A percentile compares a stretch with the other conserved stretches of the same genome.
Conservation (phyloP, 2,113 vertebrate genomes). For the Promerops cafer region DNA sequence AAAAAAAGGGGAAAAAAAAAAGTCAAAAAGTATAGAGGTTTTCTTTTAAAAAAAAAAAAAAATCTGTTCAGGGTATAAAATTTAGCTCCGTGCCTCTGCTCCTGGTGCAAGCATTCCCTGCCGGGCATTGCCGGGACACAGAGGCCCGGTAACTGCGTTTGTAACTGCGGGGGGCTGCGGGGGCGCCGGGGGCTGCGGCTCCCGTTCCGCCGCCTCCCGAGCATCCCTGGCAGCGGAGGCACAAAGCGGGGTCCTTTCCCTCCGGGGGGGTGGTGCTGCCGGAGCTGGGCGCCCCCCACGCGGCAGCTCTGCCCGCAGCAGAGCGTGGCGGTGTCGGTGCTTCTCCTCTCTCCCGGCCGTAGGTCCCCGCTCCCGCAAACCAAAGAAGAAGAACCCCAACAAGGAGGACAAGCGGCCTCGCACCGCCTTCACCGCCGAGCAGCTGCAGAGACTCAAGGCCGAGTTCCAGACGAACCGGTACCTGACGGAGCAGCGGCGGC, state of each 20-base stretch:
- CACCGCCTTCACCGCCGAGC: conserved; percentile 90
- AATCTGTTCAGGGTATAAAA: background rate
- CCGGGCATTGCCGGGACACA: background rate
- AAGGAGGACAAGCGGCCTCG: conserved; percentile 90
- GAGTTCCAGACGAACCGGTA: conserved; percentile 90
- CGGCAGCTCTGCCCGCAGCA: background rate
- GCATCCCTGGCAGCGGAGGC: background rate
- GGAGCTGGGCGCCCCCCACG: background rate
- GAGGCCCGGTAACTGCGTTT: background rate
- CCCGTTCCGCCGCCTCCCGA: background rate
- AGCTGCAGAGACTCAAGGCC: conserved; percentile 87
- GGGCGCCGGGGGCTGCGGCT: background rate
- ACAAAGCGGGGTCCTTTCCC: background rate
- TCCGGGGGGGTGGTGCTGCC: background rate
- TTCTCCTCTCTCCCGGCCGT: background rate
- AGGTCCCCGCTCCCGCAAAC: conserved; percentile 96
- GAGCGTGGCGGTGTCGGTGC: background rate
- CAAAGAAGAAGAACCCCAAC: conserved; percentile 93
- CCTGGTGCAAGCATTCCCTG: background rate
- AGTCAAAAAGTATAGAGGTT: background rate
- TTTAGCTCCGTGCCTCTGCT: background rate
- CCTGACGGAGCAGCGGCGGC: conserved; percentile 87
- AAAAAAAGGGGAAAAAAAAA: background rate
- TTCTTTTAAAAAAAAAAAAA: background rate
- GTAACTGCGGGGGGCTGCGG: background rate